A percentile compares a stretch with the other conserved stretches of the same genome.
Conservation (phyloP, 1,140 invertebrate species). For the Rhopalosiphum maidis region DNA sequence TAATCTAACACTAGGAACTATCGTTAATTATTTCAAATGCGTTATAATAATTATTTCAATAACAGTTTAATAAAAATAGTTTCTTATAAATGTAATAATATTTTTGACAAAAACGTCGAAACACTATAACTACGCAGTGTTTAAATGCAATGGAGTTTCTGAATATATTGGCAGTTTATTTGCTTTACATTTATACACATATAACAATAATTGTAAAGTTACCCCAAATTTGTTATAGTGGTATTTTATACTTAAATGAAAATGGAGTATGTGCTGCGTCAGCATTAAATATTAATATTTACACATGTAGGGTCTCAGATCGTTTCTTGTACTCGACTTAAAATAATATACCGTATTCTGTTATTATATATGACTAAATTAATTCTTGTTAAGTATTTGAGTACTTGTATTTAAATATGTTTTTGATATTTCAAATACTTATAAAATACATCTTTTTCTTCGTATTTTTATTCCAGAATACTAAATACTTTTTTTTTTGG, state of each 20-base stretch:
- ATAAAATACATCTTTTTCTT: no score
- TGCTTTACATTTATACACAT: neutral
- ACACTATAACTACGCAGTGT: neutral
- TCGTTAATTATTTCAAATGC: neutral
- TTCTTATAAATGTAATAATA: neutral
- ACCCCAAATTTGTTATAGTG: neutral
- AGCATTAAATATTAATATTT: neutral
- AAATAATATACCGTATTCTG: no score
- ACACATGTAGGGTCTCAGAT: neutral
- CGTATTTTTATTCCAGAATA: no score
- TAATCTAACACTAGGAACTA: neutral
- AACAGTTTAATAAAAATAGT: no score
- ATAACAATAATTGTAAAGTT: neutral
- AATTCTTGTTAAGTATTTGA: no score
- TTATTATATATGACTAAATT: no score
- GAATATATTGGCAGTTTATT: neutral
- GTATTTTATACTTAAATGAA: neutral
- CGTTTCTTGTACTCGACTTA: neutral
- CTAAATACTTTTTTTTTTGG: no score
- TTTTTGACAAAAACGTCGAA: neutral
- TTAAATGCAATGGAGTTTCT: neutral
- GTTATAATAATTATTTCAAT: no score
- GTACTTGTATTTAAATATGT: no score
- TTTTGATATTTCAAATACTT: no score
- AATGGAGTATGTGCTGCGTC: neutral